Evolutionary conservation across 1,140 invertebrate species (phyloP), one percentile per base, ranked within the genome.

Genomic region (Cyclina sinensis): DNA sequence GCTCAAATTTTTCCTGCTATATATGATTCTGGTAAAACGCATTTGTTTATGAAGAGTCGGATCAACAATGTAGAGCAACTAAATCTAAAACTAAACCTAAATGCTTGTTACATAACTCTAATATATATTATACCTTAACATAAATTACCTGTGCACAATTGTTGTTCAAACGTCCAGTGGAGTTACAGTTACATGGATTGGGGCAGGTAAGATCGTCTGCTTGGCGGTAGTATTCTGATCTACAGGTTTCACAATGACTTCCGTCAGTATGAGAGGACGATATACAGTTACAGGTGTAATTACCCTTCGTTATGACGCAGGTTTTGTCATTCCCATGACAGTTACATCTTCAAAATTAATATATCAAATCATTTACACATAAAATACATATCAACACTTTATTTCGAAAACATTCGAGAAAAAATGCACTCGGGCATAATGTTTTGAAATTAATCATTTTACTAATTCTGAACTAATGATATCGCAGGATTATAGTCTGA

Each of bases 321-420:
- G 9, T 16, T 3, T 74, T 1, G 24, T 74, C 70, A 27, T 74
- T 46, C 9, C 70, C 70, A 48, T 46, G 24, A 24, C 70, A 74
- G 24, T 48, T 27, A 46, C 70, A 74, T 48, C 70, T 74, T 4
- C 62, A 65, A 59, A n/a, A n/a, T n/a, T 46, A 46, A 46, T 46
- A 46, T 46, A 46, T 46, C 43, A 46, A 46, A 9, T 46, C 7
- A 46, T 46, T 46, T 46, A 46, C 16, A n/a, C n/a, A n/a, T n/a
- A n/a, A n/a, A n/a, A n/a, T n/a, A n/a, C n/a, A n/a, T n/a, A n/a
- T n/a, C n/a, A n/a, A n/a, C n/a, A n/a, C n/a, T n/a, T n/a, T n/a
- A n/a, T n/a, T n/a, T n/a, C n/a, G n/a, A n/a, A n/a, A n/a, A n/a
- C n/a, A n/a, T n/a, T n/a, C n/a, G n/a, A n/a, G n/a, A n/a, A n/a